Conservation (phyloP, 1,140 invertebrate genomes). For the Centruroides sculpturatus region DNA sequence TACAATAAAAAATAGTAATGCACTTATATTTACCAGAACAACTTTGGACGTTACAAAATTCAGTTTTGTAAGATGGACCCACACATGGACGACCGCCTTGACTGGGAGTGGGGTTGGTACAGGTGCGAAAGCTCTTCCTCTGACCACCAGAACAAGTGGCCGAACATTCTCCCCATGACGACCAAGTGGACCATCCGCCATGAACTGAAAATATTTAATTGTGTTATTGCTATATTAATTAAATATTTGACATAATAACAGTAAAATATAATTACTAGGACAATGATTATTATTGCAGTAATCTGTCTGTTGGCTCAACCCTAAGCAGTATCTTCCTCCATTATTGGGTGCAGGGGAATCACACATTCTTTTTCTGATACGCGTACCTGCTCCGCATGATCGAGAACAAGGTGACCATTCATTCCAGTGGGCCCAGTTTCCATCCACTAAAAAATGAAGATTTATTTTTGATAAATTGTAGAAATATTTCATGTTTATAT, state of each 20-base stretch:
- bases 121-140: constrained; percentile 25
- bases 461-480: no score
- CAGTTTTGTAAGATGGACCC: constrained; percentile 14
- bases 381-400: constrained; percentile 47
- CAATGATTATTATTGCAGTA: constrained; percentile 20
- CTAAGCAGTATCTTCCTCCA: constrained; percentile 28
- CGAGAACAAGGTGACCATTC: constrained; percentile 30
- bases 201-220: constrained; percentile 8
- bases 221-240: neutral
- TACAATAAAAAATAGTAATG: neutral
- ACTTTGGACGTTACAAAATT: constrained; percentile 22
- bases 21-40: constrained; percentile 25
- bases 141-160: constrained; percentile 24
- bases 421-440: constrained; percentile 32
- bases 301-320: constrained; percentile 41
- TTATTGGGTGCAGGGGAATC: constrained; percentile 28
- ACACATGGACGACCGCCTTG: constrained; percentile 26
- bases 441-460: constrained; percentile 25
- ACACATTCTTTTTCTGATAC: constrained; percentile 26
- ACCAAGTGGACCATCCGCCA: constrained; percentile 27
- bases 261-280: neutral
- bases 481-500: no score
- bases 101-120: constrained; percentile 21
- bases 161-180: constrained; percentile 28
- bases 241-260: neutral